Evolutionary conservation across 2,113 vertebrate genomes (phyloP), one percentile per base, ranked within the genome.

Genomic region (Psittacula cyanocephala): DNA sequence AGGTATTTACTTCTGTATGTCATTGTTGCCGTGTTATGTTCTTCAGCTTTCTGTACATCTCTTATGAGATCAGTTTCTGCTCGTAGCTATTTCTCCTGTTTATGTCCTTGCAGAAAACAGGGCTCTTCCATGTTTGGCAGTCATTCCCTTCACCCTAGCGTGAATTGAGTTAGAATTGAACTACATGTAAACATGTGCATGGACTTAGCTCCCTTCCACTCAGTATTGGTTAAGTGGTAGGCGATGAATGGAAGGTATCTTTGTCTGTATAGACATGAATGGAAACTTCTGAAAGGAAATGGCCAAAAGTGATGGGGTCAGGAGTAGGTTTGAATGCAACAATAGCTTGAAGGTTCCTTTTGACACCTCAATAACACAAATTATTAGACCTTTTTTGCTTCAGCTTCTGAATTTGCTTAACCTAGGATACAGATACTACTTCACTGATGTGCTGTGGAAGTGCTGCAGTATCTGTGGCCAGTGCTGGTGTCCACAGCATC

Each of bases 401-500:
- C 67, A 94, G 60, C 19, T 55, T 85, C 79, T 65, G 59, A 15
- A 78, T 94, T 68, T 83, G 33, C 63, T 83, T 72, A 49, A 39
- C 18, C 10, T 25, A 9, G 37, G 67, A 17, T 75, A 17, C 63
- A 90, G 69, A 80, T 68, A 8, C n/a, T 68, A 2, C 76, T 81
- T 35, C 18, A 16, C 49, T 86, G 74, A 59, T 80, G 7, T 91
- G 88, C 81, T 86, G 63, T 9, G 10, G 85, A 55, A 95, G 85
- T 63, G 62, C 82, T 88, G 31, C 63, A 68, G 70, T 67, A 12
- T 35, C 43, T 95, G 92, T 94, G 95, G 76, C 84, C 82, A 53
- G 47, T 60, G 63, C 89, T 92, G 89, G 60, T 81, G 89, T 76
- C 85, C 95, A 74, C 77, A 90, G 69, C 76, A 71, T 52, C 89